Base-by-base conservation (phyloP, 2,113 vertebrate species). In the Corythoichthys haematopterus region DNA sequence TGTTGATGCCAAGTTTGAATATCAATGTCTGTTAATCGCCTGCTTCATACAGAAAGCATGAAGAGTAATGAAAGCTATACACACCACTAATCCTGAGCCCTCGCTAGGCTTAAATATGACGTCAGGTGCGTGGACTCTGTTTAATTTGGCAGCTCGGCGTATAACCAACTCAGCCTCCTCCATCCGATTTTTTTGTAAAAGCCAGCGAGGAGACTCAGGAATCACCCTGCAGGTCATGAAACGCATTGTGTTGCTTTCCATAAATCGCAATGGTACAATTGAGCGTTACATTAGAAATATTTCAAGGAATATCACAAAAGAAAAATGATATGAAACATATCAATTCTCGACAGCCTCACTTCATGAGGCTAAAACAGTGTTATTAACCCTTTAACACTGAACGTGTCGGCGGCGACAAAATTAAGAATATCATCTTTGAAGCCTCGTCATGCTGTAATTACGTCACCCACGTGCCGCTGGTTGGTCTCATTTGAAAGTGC, bases 131-230 rank as follows among this genome's bases (percentile, higher is more conserved):
- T 40, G 7, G 46, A 83, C 65, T 64, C n/a, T 11, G 68, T 83
- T 81, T 33, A 10, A 61, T 66, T 67, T 79, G 55, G 84, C 88
- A n/a, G 78, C 81, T 6, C 66, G 71, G 35, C 64, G 57, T 36
- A 88, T 53, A 43, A 87, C 60, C 10, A 45, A 63, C 36, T 86
- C 82, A 20, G 85, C 87, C 65, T 88, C 81, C 56, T 80, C 43
- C 8, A 86, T 56, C 6, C 72, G 77, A 6, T 79, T 81, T 80
- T 80, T 79, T 45, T 80, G 69, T 47, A 88, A 68, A 62, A 87
- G 75, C 88, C 82, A 85, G 12, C 73, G 76, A 13, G 88, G 82
- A 52, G 86, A 89, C 68, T 88, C 83, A 2, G 88, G 82, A 74
- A 89, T 84, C 47, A 86, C 46, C 82, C 86, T 89, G 1, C 52